Evolutionary conservation across 2,888 invertebrate species (phyloP).

Genomic region (Drosophila limbata): DNA sequence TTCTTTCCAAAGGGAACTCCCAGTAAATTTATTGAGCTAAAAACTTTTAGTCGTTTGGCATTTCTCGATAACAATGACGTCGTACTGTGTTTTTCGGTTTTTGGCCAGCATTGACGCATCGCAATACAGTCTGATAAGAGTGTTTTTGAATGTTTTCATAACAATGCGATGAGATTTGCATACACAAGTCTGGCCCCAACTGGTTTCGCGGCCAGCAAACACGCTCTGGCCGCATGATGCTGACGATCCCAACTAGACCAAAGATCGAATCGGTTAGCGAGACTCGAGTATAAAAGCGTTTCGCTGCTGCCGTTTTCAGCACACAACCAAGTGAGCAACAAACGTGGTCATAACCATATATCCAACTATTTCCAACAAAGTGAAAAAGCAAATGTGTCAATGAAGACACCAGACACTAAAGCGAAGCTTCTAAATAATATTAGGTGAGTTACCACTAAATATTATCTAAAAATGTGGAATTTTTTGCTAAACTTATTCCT

Average conservation of each 20-base stretch:
- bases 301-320: constrained; percentile 14
- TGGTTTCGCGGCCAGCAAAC: constrained; percentile 50
- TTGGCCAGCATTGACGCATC: constrained; percentile 51
- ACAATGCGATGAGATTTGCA: constrained; percentile 46
- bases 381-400: constrained; percentile 82
- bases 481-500: neutral
- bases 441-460: constrained; percentile 72
- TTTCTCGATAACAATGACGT: constrained; percentile 32
- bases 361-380: constrained; percentile 34
- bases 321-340: constrained; percentile 50
- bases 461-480: neutral
- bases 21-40: neutral
- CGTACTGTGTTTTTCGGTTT: constrained; percentile 4
- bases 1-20: constrained; percentile 43
- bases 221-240: constrained; percentile 66
- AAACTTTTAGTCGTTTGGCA: neutral
- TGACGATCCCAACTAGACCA: constrained; percentile 40
- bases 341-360: constrained; percentile 28
- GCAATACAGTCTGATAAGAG: neutral
- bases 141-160: constrained; percentile 52
- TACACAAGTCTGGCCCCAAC: constrained; percentile 44
- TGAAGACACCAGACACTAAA: constrained; percentile 84
- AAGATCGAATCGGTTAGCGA: neutral
- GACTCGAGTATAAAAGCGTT: constrained; percentile 57
- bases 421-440: constrained; percentile 83